Evolutionary conservation across 1,140 invertebrate genomes (phyloP), one percentile per base, ranked within the genome.

Genomic region (Temnothorax longispinosus): DNA sequence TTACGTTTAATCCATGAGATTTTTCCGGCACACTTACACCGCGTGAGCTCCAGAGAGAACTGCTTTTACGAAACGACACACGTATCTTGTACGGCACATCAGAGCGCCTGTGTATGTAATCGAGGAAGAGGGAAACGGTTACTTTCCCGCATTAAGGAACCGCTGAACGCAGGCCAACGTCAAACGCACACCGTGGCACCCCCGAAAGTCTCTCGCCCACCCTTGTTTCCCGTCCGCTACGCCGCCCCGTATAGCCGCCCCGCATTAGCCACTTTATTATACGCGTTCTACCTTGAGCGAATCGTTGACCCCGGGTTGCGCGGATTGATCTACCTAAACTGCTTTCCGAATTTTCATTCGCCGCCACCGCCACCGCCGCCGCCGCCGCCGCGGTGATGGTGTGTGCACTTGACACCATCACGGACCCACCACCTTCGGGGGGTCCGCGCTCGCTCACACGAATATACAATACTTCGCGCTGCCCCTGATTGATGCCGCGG

Each of bases 291-390:
- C 90, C 89, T 90, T 87, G 62, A 91, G 87, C 85, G 85, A 90
- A 89, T 78, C 90, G 62, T 76, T 90, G 87, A 91, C 85, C 89
- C 64, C 64, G 35, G 35, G 27, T 50, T 69, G 38, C 56, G 85
- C 81, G 88, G 88, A 93, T 93, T 92, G 93, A 93, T 93, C 93
- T 91, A 91, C 87, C 89, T 91, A 93, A 91, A 92, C 90, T 89
- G 90, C 91, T 93, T 91, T 91, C 77, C 92, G 85, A 93, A 93
- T 93, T 94, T 93, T 93, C 92, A 91, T 93, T 89, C 64, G 58
- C 8, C 38, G 38, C 62, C 10, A 52, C 27, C n/a, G 86, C 58
- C 69, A n/a, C 62, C 47, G 32, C 58, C 50, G 50, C 58, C 50
- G 47, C 27, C 27, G 27, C 8, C 38, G 38, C 60, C 10, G 52